These are phyloP conservation scores for Prosopocoilus inquinatus DNA, from an alignment of 2,888 invertebrate genomes.

Conservation along the genomic window DNA sequence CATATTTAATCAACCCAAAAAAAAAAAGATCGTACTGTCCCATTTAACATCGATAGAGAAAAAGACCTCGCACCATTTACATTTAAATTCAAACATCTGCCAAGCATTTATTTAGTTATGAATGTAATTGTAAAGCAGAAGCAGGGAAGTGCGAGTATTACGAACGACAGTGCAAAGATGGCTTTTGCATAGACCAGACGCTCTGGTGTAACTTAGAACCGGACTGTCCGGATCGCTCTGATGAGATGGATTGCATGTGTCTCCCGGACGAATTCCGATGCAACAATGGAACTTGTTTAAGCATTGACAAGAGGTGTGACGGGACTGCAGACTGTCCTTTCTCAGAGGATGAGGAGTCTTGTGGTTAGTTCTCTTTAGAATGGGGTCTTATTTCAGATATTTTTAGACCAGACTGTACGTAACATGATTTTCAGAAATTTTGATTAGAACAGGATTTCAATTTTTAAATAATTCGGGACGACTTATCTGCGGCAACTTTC, in stretches of 20 bases:
- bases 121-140: constrained; percentile 24
- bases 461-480: too few relatives aligned
- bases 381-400: too few relatives aligned
- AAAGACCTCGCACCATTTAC: neutral
- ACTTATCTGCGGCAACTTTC: too few relatives aligned
- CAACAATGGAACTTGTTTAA: constrained; percentile 56
- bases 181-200: constrained; percentile 53
- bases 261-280: constrained; percentile 59
- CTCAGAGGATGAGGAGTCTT: constrained; percentile 59
- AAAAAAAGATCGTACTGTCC: too few relatives aligned
- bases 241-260: constrained; percentile 72
- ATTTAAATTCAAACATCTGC: neutral
- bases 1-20: too few relatives aligned
- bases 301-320: constrained; percentile 54
- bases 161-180: constrained; percentile 58
- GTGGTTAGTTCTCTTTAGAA: constrained; percentile 46
- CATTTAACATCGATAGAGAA: neutral
- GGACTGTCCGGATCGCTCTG: constrained; percentile 79
- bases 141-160: constrained; percentile 46
- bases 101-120: neutral
- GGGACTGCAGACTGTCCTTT: constrained; percentile 54
- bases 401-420: too few relatives aligned
- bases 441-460: too few relatives aligned
- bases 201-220: constrained; percentile 56
- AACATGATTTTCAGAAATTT: too few relatives aligned